Evolutionary conservation across 2,113 vertebrate genomes (phyloP).

Genomic region (Symphodus melops): DNA sequence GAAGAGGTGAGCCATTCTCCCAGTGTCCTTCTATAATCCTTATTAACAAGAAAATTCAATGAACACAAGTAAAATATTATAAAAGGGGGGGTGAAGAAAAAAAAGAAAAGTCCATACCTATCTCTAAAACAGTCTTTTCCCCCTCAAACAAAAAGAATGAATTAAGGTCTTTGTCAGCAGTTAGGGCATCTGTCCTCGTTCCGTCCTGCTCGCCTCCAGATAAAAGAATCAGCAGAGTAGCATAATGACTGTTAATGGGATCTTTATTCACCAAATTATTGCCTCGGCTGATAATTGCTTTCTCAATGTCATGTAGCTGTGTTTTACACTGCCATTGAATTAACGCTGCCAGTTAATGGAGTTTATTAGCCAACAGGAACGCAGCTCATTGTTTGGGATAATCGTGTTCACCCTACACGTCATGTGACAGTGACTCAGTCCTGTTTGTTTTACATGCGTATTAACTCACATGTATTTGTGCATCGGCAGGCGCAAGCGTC

Average conservation of each 20-base stretch:
- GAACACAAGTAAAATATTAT: conserved; percentile 56
- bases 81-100: conserved; percentile 25
- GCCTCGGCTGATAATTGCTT: conserved; percentile 70
- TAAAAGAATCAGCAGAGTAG: conserved; percentile 78
- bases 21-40: conserved; percentile 57
- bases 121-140: conserved; percentile 65
- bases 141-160: conserved; percentile 62
- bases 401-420: conserved; percentile 32
- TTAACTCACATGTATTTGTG: not conserved
- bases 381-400: conserved; percentile 52
- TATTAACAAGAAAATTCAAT: conserved; percentile 62
- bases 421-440: not conserved
- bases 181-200: conserved; percentile 66
- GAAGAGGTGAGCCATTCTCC: conserved; percentile 61
- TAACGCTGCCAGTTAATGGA: conserved; percentile 58
- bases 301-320: conserved; percentile 75
- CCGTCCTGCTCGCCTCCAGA: conserved; percentile 69
- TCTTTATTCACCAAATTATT: conserved; percentile 79
- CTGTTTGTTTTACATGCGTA: conserved; percentile 6
- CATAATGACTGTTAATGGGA: conserved; percentile 76
- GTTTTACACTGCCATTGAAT: conserved; percentile 65
- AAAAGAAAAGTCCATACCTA: conserved; percentile 45
- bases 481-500: conserved; percentile 34
- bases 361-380: conserved; percentile 56
- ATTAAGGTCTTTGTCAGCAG: conserved; percentile 80